Percentiles rank a stretch among this genome's conserved stretches.
Conservation (phyloP, 23 tunicate genomes). For the Oikopleura albicans region DNA sequence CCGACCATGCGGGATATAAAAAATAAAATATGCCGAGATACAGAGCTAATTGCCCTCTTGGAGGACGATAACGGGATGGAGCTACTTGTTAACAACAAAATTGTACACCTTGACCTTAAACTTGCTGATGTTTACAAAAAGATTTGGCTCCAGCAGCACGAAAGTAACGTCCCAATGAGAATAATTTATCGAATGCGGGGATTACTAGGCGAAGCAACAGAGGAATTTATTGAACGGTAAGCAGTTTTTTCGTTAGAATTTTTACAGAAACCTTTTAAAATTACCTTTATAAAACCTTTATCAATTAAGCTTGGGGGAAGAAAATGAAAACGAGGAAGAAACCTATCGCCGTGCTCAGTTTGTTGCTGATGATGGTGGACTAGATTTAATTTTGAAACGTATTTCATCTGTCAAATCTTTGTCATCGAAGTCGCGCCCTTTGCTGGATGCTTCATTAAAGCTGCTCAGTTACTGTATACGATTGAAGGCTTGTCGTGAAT, state of each 20-base stretch:
- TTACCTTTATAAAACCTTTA: no score
- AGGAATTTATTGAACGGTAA: conserved; percentile 58
- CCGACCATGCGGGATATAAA: conserved; percentile 86
- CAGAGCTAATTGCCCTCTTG: conserved; percentile 51
- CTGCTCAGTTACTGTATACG: conserved; percentile 60
- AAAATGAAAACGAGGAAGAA: conserved; percentile 76
- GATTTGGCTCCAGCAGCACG: conserved; percentile 58
- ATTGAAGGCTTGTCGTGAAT: conserved; percentile 58
- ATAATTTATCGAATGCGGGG: conserved; percentile 92
- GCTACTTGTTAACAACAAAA: conserved; percentile 71
- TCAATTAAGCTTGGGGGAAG: no score
- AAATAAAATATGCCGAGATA: conserved; percentile 80
- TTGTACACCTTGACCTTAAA: conserved; percentile 62
- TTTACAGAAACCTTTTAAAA: no score
- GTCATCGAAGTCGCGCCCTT: conserved; percentile 38
- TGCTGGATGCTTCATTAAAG: conserved; percentile 60
- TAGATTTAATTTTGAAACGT: conserved; percentile 24
- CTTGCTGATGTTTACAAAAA: conserved; percentile 89
- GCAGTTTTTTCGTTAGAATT: no score
- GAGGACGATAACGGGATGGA: conserved; percentile 99
- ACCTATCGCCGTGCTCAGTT: conserved; percentile 57
- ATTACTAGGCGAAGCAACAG: conserved; percentile 86
- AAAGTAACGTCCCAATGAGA: conserved; percentile 65
- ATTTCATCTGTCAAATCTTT: neutral
- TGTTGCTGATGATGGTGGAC: conserved; percentile 51